These are phyloP conservation scores for Polydrusus pterygomalis DNA, from an alignment of 2,888 invertebrate genomes.

Conservation along the genomic window DNA sequence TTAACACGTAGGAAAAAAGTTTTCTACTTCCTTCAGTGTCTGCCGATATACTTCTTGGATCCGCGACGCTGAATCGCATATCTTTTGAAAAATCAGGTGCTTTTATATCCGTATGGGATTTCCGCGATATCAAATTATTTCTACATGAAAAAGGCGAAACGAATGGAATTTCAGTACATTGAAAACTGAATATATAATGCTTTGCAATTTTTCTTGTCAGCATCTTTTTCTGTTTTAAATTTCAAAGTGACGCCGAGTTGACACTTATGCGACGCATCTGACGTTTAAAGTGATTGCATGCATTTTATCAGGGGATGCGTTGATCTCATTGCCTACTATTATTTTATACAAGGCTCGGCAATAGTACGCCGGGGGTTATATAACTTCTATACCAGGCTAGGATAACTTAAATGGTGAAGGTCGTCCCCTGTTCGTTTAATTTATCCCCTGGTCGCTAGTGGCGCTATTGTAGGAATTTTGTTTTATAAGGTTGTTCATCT, in stretches of 20 bases:
- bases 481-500: no score
- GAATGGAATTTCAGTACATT: constrained; percentile 8
- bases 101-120: constrained; percentile 88
- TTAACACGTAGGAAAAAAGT: constrained; percentile 85
- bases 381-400: no score
- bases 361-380: no score
- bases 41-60: constrained; percentile 74
- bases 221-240: constrained; percentile 12
- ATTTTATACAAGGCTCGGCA: not conserved
- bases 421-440: no score
- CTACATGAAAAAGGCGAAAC: constrained; percentile 63
- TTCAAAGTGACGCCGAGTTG: not conserved
- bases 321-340: not conserved
- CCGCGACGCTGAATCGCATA: constrained; percentile 80
- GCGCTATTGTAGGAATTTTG: no score
- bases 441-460: no score
- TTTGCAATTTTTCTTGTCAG: constrained; percentile 10
- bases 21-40: constrained; percentile 80
- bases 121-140: constrained; percentile 16
- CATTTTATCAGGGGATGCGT: not conserved
- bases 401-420: no score
- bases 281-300: not conserved
- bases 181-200: not conserved
- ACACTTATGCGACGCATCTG: not conserved
- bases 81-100: constrained; percentile 91